phyloP scores from a whole-genome alignment of 2,888 invertebrate species.

The Sipha maydis region DNA sequence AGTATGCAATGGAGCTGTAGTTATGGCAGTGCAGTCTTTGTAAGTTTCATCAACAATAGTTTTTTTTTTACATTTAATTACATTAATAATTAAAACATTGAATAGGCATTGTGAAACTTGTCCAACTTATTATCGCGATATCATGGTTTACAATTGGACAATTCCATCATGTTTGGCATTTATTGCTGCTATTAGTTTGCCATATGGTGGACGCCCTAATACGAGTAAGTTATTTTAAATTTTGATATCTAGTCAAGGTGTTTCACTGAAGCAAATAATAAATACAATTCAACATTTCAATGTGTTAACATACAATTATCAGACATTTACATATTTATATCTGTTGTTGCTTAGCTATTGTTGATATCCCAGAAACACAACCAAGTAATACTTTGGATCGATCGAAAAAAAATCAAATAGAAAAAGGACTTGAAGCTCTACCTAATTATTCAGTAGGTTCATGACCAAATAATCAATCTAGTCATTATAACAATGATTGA shows the following conservation, averaged over 20 bases:
- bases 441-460: not conserved
- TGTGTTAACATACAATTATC: too few species aligned
- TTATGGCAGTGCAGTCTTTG: constrained; percentile 85
- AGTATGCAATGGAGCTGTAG: constrained; percentile 86
- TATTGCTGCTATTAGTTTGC: constrained; percentile 39
- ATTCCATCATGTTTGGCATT: constrained; percentile 50
- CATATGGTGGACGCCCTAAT: constrained; percentile 45
- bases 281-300: too few species aligned
- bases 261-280: not conserved
- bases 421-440: constrained; percentile 44
- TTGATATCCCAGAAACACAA: not conserved
- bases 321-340: too few species aligned
- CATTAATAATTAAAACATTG: not conserved
- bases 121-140: constrained; percentile 35
- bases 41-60: constrained; percentile 69
- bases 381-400: not conserved
- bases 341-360: not conserved
- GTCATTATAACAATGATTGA: not conserved
- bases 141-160: constrained; percentile 53
- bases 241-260: not conserved
- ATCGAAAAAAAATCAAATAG: constrained; percentile 10
- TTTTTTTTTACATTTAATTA: not conserved
- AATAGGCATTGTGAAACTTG: constrained; percentile 11
- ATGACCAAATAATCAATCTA: constrained; percentile 19
- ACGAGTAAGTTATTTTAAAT: not conserved